These are phyloP conservation scores for Pseudomyrmex pallidus DNA, from an alignment of 1,140 invertebrate species.

Conservation along the genomic window DNA sequence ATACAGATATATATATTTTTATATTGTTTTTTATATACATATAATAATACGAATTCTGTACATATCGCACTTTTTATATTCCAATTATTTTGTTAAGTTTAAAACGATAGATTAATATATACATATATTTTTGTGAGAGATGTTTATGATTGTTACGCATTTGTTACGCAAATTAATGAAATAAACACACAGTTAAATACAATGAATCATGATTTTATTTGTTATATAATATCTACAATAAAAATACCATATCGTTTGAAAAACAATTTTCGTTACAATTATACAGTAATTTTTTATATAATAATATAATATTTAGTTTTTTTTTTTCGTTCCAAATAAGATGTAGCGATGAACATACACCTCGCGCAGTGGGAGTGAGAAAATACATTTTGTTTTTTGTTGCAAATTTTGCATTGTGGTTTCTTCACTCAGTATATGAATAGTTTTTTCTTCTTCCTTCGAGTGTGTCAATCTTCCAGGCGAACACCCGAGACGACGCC, in stretches of 20 bases:
- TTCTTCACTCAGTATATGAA: slow-evolving; percentile 78
- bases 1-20: too few species aligned
- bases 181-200: slow-evolving; percentile 62
- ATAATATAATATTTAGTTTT: slow-evolving; percentile 83
- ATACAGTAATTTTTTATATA: slow-evolving; percentile 83
- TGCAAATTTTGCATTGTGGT: slow-evolving; percentile 81
- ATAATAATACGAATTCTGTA: too few species aligned
- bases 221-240: slow-evolving; percentile 85
- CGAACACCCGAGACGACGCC: slow-evolving; percentile 74
- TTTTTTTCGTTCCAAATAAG: slow-evolving; percentile 83
- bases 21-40: too few species aligned
- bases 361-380: slow-evolving; percentile 83
- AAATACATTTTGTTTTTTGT: slow-evolving; percentile 83
- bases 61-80: too few species aligned
- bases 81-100: too few species aligned
- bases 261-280: slow-evolving; percentile 85
- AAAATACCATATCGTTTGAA: slow-evolving; percentile 85
- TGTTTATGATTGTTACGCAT: too few species aligned
- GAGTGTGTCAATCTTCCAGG: slow-evolving; percentile 69
- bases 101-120: too few species aligned
- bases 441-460: slow-evolving; percentile 31
- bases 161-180: not conserved
- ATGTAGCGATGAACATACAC: slow-evolving; percentile 83
- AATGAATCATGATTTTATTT: slow-evolving; percentile 85
- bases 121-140: too few species aligned